Conservation (phyloP, 2,113 vertebrate genomes). For the Potamarius usumacintae region DNA sequence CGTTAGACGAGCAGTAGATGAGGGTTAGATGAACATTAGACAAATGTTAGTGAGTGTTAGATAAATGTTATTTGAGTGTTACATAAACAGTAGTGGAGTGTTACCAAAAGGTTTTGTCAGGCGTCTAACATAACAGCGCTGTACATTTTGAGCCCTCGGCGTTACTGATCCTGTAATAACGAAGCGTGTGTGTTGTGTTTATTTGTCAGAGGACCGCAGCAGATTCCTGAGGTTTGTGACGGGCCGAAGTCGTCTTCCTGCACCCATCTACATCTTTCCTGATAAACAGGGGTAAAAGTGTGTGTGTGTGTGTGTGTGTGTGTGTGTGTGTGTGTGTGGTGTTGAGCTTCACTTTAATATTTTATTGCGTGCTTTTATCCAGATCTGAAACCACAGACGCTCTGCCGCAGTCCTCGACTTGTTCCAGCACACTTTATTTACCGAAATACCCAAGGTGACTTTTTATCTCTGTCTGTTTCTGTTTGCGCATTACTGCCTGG, state of each 20-base stretch:
- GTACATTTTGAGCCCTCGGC: neutral
- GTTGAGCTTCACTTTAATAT: neutral
- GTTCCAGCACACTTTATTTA: constrained; percentile 93
- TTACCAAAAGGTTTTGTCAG: neutral
- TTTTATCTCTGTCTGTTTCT: neutral
- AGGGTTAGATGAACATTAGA: neutral
- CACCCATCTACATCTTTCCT: constrained; percentile 92
- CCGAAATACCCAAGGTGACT: constrained; percentile 91
- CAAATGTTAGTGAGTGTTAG: neutral
- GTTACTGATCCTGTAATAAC: neutral
- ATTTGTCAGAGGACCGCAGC: constrained; percentile 89
- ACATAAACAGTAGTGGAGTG: neutral
- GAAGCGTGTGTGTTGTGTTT: constrained; percentile 2
- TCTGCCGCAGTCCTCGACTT: constrained; percentile 93
- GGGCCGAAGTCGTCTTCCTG: constrained; percentile 93
- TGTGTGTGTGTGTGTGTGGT: neutral
- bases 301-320: neutral
- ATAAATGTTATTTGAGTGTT: neutral
- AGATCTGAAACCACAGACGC: constrained; percentile 95
- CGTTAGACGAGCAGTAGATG: neutral
- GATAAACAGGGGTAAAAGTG: constrained; percentile 89
- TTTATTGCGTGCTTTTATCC: constrained; percentile 48
- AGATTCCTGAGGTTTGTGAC: constrained; percentile 97
- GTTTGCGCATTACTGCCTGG: neutral
- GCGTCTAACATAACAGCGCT: neutral